These are phyloP conservation scores for Procambarus clarkii DNA, from an alignment of 1,140 invertebrate species.

Conservation along the genomic window DNA sequence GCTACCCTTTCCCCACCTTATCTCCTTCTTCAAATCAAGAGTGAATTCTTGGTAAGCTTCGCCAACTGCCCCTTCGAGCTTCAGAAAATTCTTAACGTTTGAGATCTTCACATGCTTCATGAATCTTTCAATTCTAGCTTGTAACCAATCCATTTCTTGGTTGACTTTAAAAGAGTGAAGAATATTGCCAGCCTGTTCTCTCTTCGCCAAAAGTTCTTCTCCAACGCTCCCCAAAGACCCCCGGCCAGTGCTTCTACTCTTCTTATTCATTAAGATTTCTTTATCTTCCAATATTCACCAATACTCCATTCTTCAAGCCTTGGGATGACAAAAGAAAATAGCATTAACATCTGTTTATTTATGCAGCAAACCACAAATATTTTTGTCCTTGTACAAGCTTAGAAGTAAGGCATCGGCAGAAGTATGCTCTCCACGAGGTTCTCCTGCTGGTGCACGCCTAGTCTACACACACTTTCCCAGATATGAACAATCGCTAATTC, in stretches of 20 bases:
- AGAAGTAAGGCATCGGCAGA: not conserved
- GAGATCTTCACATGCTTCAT: conserved; percentile 29
- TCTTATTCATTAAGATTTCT: conserved; percentile 23
- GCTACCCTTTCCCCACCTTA: not conserved
- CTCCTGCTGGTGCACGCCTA: too few species aligned
- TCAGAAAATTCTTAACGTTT: conserved; percentile 21
- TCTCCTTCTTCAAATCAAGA: conserved; percentile 31
- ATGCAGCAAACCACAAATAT: conserved; percentile 14
- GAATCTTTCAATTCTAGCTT: conserved; percentile 1
- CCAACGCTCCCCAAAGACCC: conserved; percentile 16
- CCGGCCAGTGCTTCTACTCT: conserved; percentile 36
- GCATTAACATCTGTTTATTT: conserved; percentile 19
- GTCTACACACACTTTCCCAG: too few species aligned
- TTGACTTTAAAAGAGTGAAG: not conserved
- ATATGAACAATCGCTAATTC: not conserved
- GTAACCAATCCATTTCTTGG: conserved; percentile 20
- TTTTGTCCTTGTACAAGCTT: conserved; percentile 1
- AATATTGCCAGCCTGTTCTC: conserved; percentile 22
- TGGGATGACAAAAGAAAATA: conserved; percentile 44
- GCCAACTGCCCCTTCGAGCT: conserved; percentile 23
- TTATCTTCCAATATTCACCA: conserved; percentile 44
- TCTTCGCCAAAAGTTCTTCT: conserved; percentile 16
- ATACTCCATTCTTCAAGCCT: conserved; percentile 42
- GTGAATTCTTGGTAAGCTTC: conserved; percentile 23
- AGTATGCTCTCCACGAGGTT: too few species aligned